These are phyloP conservation scores for Nycticorax nycticorax DNA, from an alignment of 2,113 vertebrate species.

Conservation along the genomic window DNA sequence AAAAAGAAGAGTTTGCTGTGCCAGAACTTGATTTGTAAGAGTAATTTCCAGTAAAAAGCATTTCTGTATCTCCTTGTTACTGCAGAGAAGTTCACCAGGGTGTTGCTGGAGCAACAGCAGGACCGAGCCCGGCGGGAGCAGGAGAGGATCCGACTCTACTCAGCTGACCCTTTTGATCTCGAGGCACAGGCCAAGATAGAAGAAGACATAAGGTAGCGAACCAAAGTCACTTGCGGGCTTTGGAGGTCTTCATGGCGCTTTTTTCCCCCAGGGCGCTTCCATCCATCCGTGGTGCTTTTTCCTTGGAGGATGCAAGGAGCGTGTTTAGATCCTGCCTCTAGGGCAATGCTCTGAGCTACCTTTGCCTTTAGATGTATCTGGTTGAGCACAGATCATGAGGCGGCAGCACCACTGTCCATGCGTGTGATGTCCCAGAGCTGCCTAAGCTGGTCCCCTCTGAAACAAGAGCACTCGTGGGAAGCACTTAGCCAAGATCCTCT, in stretches of 20 bases:
- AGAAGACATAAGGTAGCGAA: constrained; percentile 92
- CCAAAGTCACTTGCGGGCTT: not conserved
- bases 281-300: not conserved
- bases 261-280: not conserved
- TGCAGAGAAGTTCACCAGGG: constrained; percentile 92
- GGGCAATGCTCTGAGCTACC: not conserved
- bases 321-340: not conserved
- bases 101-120: constrained; percentile 93
- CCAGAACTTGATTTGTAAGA: not conserved
- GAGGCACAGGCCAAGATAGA: constrained; percentile 99
- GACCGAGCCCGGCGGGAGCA: constrained; percentile 92
- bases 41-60: constrained; percentile 11
- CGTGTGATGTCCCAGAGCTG: not conserved
- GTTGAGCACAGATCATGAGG: not conserved
- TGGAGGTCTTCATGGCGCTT: not conserved
- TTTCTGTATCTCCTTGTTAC: constrained; percentile 5
- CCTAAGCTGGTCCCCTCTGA: not conserved
- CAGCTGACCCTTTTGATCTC: constrained; percentile 95
- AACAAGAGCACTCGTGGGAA: not conserved
- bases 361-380: not conserved
- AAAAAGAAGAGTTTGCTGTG: not conserved
- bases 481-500: not conserved
- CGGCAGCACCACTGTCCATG: not conserved
- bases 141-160: constrained; percentile 93
- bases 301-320: not conserved